Base-by-base conservation (phyloP, 2,888 invertebrate genomes). In the Spicauda simplicius region DNA sequence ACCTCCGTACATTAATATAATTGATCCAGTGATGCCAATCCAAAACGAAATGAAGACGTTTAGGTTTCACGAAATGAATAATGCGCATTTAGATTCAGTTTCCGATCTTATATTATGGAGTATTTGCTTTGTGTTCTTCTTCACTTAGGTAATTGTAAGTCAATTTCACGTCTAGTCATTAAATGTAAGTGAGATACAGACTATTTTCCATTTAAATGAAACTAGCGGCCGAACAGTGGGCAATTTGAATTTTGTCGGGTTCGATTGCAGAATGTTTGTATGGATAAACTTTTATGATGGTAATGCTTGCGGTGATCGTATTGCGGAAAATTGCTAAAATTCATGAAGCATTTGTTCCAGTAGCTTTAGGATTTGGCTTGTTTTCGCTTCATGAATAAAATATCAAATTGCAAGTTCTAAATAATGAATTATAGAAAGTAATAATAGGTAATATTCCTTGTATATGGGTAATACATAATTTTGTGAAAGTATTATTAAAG, bases 31-130 rank as follows among this genome's bases (percentile, higher is more conserved):
- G 37, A 89, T 90, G 76, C 92, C 92, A 59, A 80, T 92, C 52
- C 92, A 91, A 73, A 92, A 92, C 74, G 91, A 92, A 80, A 93
- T 92, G 91, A 92, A 92, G 78, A 91, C 87, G 16, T 91, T 83
- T 75, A 83, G 91, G 77, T 90, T 86, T 78, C 86, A 87, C 60
- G 91, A 87, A 72, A 81, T 82, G 69, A 91, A 84, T 75, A 79
- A 82, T 45, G 84, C 81, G 19, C 57, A 54, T 57, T 63, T 48
- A 63, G 53, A 62, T 50, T 72, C 80, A 61, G 71, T 84, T 70
- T 64, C 70, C n/a, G 62, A 68, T 54, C 60, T 74, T n/a, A 62
- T 67, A 67, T 77, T 87, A 82, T 88, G 84, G 83, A 79, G 81
- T 80, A 72, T 81, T 69, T 85, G 80, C 77, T 85, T 88, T 73